These are phyloP conservation scores for Microcebus ravelobensis DNA, from an alignment of 2,113 vertebrate genomes.

Conservation along the genomic window DNA sequence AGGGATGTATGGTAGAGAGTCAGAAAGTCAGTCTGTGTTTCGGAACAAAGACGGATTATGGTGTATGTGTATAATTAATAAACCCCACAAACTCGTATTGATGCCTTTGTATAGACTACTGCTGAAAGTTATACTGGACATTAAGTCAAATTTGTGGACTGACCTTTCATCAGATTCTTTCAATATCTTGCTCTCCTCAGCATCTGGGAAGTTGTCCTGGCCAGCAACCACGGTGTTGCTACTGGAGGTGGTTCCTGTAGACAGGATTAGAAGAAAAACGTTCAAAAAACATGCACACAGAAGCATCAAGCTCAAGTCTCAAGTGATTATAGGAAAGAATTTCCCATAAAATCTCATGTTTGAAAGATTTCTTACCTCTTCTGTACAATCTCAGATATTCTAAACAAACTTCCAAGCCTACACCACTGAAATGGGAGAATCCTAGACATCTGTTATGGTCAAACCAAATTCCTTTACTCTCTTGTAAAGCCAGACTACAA, in stretches of 20 bases:
- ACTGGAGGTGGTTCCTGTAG: slow-evolving; percentile 96
- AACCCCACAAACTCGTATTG: neutral
- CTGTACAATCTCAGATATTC: neutral
- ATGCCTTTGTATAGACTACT: neutral
- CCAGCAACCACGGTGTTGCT: slow-evolving; percentile 97
- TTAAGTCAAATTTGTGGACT: slow-evolving; percentile 58
- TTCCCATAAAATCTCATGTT: neutral
- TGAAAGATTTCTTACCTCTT: neutral
- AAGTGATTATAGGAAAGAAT: neutral
- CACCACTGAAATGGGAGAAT: neutral
- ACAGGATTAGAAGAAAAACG: slow-evolving; percentile 48
- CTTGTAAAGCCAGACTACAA: neutral
- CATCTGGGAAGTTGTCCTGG: slow-evolving; percentile 93
- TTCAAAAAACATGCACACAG: neutral
- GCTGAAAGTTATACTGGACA: neutral
- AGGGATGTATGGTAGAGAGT: neutral
- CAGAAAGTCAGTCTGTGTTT: neutral
- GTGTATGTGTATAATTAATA: neutral
- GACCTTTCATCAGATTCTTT: slow-evolving; percentile 96
- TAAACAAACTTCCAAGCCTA: neutral
- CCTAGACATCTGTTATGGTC: neutral
- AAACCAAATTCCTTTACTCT: neutral
- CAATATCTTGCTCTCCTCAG: slow-evolving; percentile 91
- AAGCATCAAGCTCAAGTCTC: neutral
- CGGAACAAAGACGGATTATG: neutral